These are phyloP conservation scores for Vultur gryphus DNA, from an alignment of 2,797 vertebrate genomes.

Conservation along the genomic window DNA sequence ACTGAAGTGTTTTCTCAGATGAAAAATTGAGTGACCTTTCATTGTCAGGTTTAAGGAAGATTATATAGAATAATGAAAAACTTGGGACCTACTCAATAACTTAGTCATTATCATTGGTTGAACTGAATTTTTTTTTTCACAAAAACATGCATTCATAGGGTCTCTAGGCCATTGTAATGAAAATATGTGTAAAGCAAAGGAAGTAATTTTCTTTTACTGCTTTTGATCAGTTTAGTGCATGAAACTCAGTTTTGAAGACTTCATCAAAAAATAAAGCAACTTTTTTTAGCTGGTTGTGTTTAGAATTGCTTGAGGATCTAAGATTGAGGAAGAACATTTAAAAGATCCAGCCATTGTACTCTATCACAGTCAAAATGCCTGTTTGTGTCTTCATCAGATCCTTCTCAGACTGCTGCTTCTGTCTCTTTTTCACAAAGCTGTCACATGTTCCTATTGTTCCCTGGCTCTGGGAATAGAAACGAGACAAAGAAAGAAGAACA, in stretches of 20 bases:
- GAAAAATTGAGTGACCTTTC: not conserved
- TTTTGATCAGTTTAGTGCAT: not conserved
- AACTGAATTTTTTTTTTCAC: not conserved
- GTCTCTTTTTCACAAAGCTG: not conserved
- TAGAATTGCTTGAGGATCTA: not conserved
- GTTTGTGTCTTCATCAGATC: not conserved
- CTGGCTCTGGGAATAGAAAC: not conserved
- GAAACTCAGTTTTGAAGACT: not conserved
- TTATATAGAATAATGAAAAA: not conserved
- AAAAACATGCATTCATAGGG: too few species aligned
- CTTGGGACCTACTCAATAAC: not conserved
- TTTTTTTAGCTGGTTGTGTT: not conserved
- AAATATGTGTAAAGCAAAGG: not conserved
- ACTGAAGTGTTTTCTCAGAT: not conserved
- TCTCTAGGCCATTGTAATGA: not conserved
- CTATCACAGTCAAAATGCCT: not conserved
- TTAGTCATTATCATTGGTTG: not conserved
- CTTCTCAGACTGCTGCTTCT: not conserved
- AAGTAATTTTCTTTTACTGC: not conserved
- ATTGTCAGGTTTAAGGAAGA: not conserved
- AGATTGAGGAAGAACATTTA: not conserved
- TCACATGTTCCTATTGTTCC: rapidly evolving
- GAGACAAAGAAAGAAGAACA: not conserved
- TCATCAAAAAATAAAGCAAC: not conserved
- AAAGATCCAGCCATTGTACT: not conserved